Percentiles rank a stretch among this genome's conserved stretches.
Conservation (phyloP, 2,113 vertebrate species). For the Pteronura brasiliensis region DNA sequence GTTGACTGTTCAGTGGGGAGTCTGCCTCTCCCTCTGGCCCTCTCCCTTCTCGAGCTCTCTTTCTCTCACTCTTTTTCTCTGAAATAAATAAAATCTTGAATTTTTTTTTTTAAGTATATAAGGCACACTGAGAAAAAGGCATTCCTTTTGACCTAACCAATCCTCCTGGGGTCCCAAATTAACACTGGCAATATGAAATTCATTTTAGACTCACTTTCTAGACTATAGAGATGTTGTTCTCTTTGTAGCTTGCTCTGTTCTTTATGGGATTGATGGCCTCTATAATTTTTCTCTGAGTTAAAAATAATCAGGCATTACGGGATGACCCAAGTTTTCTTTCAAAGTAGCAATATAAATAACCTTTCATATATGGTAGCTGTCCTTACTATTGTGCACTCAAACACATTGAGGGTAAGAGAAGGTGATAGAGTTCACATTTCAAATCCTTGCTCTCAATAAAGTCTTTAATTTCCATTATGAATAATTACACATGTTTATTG, state of each 20-base stretch:
- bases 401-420: background rate
- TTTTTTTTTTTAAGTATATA: background rate
- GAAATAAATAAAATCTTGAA: no score
- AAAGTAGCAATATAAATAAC: background rate
- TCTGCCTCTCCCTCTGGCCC: no score
- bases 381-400: background rate
- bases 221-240: background rate
- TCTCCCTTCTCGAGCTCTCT: no score
- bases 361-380: background rate
- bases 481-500: conserved; percentile 2
- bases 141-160: background rate
- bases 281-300: background rate
- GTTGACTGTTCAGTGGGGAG: no score
- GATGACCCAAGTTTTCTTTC: background rate
- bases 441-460: background rate
- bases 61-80: no score
- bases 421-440: background rate
- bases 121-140: background rate
- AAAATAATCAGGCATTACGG: background rate
- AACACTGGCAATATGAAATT: background rate
- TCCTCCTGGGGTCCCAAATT: background rate
- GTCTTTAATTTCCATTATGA: conserved; percentile 43
- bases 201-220: background rate
- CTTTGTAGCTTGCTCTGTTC: conserved; percentile 27
- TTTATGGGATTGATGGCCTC: background rate